Base-by-base conservation (phyloP, 2,888 invertebrate species). In the Eupithecia centaureata region DNA sequence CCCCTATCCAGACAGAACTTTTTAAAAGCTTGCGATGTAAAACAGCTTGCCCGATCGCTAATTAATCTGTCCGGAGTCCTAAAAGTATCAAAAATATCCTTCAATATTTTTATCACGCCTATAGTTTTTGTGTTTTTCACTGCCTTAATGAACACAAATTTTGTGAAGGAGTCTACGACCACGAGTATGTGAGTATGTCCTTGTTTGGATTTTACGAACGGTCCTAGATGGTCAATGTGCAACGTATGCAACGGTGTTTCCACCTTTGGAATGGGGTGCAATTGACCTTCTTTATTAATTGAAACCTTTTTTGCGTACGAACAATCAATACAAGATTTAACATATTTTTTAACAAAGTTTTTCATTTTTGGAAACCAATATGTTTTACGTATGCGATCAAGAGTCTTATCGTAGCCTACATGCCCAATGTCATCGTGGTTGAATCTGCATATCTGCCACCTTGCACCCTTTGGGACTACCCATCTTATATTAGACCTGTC, bases 371-470 rank as follows among this genome's bases (percentile, higher is more conserved):
- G 12, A 51, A 51, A 51, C 51, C 51, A 51, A 12, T 51, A 51
- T 5, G 51, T 35, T 27, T 25, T 27, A 25, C 25, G 22, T 22
- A 62, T 54, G 2, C 54, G 25, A 1, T 52, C 33, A 1, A 62
- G n/a, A 8, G 13, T 25, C 25, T 51, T 51, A 2, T 51, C 51
- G 2, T 22, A 51, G 18, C 13, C 51, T 13, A 25, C 18, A 51
- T 51, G 51, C 0, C 61, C 61, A 10, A 63, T 51, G 32, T 57
- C 47, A 30, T 63, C 63, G 25, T 63, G 63, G n/a, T 59, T 64
- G 18, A 51, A n/a, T 3, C 13, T 18, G 4, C 5, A 5, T 5
- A 51, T 12, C 22, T 51, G 51, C 51, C 51, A 51, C 5, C 51
- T 5, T 22, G 57, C 63, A 12, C 57, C 57, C 25, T 57, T 63